Evolutionary conservation across 2,888 invertebrate genomes (phyloP), one percentile per base, ranked within the genome.

Genomic region (Punctoribates punctum): DNA sequence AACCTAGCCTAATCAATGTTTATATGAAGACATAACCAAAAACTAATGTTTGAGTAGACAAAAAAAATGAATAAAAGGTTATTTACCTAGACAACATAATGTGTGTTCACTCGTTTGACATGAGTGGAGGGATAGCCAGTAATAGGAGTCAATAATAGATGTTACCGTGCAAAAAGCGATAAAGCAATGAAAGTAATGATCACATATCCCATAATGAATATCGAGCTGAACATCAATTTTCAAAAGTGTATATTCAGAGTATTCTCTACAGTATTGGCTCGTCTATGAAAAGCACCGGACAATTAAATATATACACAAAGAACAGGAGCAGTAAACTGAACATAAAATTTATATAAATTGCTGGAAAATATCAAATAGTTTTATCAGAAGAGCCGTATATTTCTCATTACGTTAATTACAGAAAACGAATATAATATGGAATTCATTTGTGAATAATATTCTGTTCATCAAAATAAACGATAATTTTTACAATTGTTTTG

Each of bases 141-240:
- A 23, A 17, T 57, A 5, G 4, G 57, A 57, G 15, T 57, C 57
- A 57, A 57, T 57, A 17, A 57, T 57, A 20, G 8, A 57, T 57
- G 57, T 57, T 57, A 57, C 8, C 57, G 57, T 57, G 57, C 57
- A 57, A 57, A 20, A 57, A 57, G 57, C 57, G 57, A 57, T 57
- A 57, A 25, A 57, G 57, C 57, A 57, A 57, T 57, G 57, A 57
- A 57, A 57, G 20, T 57, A 57, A 57, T 57, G 57, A 57, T 57
- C 57, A 23, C 57, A 57, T 57, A 57, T n/a, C 3, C 57, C 25
- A 25, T 57, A 57, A 57, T 57, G 57, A 57, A 57, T 57, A 57
- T 57, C 20, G 57, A 57, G 57, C n/a, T 57, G 15, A 34, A 34
- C 57, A 57, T 57, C 57, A 57, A 57, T 57, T 57, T 57, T 23